Conservation (phyloP, 2,113 vertebrate genomes). For the Oreochromis tanganicae region DNA sequence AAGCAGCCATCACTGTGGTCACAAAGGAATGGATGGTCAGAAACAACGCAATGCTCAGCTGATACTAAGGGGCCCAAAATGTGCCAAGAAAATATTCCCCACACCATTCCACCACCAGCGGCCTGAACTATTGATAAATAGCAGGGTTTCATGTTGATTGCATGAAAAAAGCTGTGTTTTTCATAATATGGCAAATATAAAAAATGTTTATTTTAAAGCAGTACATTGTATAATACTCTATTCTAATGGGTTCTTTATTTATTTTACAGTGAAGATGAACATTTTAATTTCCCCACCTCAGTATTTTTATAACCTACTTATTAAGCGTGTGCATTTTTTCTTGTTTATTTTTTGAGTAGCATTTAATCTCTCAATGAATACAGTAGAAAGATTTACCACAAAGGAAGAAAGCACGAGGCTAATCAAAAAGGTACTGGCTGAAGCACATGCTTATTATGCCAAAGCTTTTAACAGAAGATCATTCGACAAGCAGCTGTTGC, state of each 20-base stretch:
- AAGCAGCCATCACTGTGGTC: background rate
- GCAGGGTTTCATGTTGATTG: background rate
- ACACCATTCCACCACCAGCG: background rate
- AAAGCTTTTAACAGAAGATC: rapidly evolving
- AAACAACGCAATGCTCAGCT: background rate
- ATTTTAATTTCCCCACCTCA: background rate
- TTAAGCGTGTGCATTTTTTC: background rate
- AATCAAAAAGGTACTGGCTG: background rate
- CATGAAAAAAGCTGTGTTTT: background rate
- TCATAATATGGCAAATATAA: background rate
- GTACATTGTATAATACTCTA: background rate
- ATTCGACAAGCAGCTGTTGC: background rate
- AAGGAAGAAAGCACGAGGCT: background rate
- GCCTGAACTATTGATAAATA: background rate
- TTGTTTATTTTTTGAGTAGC: background rate
- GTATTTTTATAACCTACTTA: background rate
- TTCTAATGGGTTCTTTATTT: background rate
- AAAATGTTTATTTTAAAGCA: background rate
- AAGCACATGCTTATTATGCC: background rate
- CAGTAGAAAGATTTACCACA: background rate
- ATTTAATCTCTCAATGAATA: background rate
- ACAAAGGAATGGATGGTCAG: background rate
- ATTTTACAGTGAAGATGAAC: background rate
- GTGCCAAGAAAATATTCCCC: background rate
- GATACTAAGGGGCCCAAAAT: background rate